A percentile compares a stretch with the other conserved stretches of the same genome.
Evolutionary conservation across 1,140 invertebrate genomes (phyloP).

Genomic region (Brachionus plicatilis): DNA sequence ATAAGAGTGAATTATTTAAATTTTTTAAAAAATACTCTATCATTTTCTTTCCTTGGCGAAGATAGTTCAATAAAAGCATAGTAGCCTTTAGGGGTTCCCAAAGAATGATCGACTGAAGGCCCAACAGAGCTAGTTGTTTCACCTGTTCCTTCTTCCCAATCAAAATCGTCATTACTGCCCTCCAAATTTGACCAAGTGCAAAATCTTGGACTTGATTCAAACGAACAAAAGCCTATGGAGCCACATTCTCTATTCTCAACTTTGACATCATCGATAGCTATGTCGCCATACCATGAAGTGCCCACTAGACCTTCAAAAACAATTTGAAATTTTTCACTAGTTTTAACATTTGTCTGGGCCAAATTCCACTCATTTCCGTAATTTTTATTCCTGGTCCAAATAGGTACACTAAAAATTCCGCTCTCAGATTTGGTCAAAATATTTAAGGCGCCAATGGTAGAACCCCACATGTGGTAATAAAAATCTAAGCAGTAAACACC

Average conservation of each 20-base stretch:
- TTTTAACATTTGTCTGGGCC: constrained; percentile 43
- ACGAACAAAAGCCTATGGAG: constrained; percentile 43
- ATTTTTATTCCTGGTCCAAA: constrained; percentile 36
- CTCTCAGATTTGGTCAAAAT: neutral
- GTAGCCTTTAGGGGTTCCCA: constrained; percentile 47
- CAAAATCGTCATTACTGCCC: constrained; percentile 46
- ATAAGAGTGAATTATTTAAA: neutral
- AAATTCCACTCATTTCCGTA: constrained; percentile 14
- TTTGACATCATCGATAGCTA: constrained; percentile 40
- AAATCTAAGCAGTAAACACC: neutral
- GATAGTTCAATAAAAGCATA: constrained; percentile 46
- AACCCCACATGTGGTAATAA: constrained; percentile 50
- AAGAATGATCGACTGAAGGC: constrained; percentile 62
- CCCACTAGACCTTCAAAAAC: constrained; percentile 43
- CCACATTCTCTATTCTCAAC: constrained; percentile 12
- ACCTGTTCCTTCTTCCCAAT: constrained; percentile 47
- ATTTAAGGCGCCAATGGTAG: neutral
- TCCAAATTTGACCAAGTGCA: constrained; percentile 54
- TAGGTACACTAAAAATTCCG: neutral
- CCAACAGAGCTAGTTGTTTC: constrained; percentile 45
- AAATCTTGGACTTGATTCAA: constrained; percentile 55
- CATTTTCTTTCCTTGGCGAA: constrained; percentile 42
- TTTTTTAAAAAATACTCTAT: neutral
- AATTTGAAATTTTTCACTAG: constrained; percentile 38
- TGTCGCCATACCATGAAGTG: constrained; percentile 45